Conservation (phyloP, 2,797 vertebrate species). For the Orestias chungarensis region DNA sequence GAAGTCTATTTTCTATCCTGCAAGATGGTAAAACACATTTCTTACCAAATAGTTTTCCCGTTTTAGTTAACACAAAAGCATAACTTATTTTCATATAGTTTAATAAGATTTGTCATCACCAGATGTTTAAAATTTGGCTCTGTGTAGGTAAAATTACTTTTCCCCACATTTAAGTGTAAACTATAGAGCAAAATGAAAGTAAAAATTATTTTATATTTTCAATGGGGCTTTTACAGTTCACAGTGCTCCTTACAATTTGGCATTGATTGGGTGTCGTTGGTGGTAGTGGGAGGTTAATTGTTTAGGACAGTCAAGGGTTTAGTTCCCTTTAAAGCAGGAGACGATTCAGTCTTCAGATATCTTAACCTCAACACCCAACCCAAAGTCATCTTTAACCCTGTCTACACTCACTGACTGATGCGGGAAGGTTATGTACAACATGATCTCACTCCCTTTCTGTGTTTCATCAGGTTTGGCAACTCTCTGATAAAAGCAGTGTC, state of each 20-base stretch:
- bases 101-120: neutral
- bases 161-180: neutral
- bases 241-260: neutral
- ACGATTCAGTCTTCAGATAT: neutral
- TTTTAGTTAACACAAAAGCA: neutral
- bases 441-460: conserved; percentile 58
- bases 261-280: neutral
- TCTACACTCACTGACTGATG: conserved; percentile 32
- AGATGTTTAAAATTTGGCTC: neutral
- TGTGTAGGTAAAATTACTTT: neutral
- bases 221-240: neutral
- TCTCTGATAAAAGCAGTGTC: conserved; percentile 33
- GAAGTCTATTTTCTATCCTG: neutral
- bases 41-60: neutral
- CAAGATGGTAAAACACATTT: neutral
- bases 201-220: neutral
- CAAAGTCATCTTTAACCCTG: conserved; percentile 6
- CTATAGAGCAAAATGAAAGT: neutral
- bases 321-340: neutral
- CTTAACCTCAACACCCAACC: neutral
- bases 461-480: conserved; percentile 58
- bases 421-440: conserved; percentile 47
- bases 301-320: neutral
- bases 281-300: neutral
- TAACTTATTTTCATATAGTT: neutral